phyloP scores from a whole-genome alignment of 2,888 invertebrate species.

The Carcina quercana region DNA sequence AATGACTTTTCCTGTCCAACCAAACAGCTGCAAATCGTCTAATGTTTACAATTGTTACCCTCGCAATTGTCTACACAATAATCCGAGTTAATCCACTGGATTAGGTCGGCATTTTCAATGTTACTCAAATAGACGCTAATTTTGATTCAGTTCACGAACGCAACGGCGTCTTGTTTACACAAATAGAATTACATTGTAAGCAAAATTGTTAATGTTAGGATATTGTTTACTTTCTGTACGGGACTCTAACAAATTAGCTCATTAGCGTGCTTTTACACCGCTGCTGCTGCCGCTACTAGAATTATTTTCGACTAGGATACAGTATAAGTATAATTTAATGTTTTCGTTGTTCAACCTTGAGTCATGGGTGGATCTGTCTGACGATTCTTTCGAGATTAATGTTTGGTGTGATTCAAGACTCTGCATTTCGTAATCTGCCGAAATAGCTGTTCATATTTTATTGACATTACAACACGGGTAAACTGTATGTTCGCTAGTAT shows the following conservation, averaged over 20 bases:
- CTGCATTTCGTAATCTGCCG: slow-evolving; percentile 64
- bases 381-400: slow-evolving; percentile 58
- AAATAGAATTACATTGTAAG: slow-evolving; percentile 21
- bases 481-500: slow-evolving; percentile 22
- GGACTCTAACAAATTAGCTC: slow-evolving; percentile 32
- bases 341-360: slow-evolving; percentile 56
- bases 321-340: slow-evolving; percentile 42
- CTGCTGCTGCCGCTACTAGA: slow-evolving; percentile 20
- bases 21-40: slow-evolving; percentile 35
- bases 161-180: slow-evolving; percentile 21
- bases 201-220: slow-evolving; percentile 27
- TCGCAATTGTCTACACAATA: slow-evolving; percentile 11
- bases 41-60: slow-evolving; percentile 26
- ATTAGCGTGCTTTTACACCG: slow-evolving; percentile 33
- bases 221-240: slow-evolving; percentile 26
- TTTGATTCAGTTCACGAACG: neutral
- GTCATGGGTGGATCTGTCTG: slow-evolving; percentile 41
- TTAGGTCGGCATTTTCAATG: slow-evolving; percentile 1
- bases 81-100: slow-evolving; percentile 6
- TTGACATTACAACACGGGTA: slow-evolving; percentile 60
- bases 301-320: slow-evolving; percentile 60
- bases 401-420: slow-evolving; percentile 34
- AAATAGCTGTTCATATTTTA: slow-evolving; percentile 70
- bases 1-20: slow-evolving; percentile 48
- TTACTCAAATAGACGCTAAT: neutral